A percentile compares a stretch with the other conserved stretches of the same genome.
phyloP scores from a whole-genome alignment of 2,888 invertebrate genomes.

The Dasypolia templi region DNA sequence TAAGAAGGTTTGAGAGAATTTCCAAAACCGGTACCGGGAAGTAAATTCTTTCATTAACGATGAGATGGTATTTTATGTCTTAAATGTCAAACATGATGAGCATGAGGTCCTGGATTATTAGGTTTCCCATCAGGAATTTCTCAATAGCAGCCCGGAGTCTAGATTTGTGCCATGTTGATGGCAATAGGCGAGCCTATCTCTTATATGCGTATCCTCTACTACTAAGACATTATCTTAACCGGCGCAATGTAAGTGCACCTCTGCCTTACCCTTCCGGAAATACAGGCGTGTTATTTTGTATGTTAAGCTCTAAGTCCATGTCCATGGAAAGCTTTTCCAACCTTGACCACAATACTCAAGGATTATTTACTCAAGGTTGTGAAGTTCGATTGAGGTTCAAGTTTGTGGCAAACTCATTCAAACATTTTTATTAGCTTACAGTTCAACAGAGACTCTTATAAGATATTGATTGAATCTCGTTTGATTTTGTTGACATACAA shows the following conservation, averaged over 20 bases:
- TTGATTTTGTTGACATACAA: background rate
- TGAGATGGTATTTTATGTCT: background rate
- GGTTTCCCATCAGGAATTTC: background rate
- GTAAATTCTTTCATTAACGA: background rate
- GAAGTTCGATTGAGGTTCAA: conserved; percentile 37
- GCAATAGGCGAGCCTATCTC: background rate
- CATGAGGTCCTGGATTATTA: background rate
- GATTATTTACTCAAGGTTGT: conserved; percentile 21
- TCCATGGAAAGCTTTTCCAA: conserved; percentile 1
- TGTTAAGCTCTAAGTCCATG: background rate
- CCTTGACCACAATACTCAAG: conserved; percentile 38
- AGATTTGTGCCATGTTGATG: background rate
- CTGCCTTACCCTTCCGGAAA: too few species aligned
- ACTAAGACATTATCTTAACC: background rate
- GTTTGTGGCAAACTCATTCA: conserved; percentile 36
- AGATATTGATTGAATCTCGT: background rate
- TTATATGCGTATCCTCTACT: too few species aligned
- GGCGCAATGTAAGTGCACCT: background rate
- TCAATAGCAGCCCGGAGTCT: background rate
- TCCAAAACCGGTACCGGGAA: background rate
- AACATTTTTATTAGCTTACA: conserved; percentile 12
- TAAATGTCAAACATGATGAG: background rate
- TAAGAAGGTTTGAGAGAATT: background rate
- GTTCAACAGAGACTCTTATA: background rate
- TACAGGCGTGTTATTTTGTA: background rate